Percentiles rank a stretch among this genome's conserved stretches.
Evolutionary conservation across 1,140 invertebrate species (phyloP).

Genomic region (Diabrotica undecimpunctata): DNA sequence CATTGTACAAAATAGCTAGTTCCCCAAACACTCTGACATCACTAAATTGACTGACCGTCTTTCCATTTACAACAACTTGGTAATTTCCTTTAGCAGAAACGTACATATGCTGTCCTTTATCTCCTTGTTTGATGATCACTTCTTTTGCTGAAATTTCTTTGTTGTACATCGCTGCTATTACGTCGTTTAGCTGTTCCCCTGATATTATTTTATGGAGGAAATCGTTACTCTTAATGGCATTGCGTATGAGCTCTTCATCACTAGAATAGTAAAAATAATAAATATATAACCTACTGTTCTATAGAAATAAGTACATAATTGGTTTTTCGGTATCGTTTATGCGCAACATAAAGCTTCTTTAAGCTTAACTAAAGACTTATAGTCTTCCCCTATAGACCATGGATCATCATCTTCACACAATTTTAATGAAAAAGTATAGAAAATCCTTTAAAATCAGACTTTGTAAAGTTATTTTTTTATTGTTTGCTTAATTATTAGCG

Average conservation of each 20-base stretch:
- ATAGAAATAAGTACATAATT: not conserved
- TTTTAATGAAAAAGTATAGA: no score
- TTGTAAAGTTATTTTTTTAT: no score
- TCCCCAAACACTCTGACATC: slow-evolving; percentile 37
- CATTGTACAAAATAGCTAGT: slow-evolving; percentile 37
- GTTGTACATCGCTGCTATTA: slow-evolving; percentile 36
- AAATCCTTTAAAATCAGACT: no score
- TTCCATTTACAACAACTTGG: slow-evolving; percentile 29
- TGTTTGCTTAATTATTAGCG: no score
- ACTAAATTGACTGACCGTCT: slow-evolving; percentile 29
- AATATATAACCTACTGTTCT: not conserved
- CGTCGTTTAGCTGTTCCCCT: slow-evolving; percentile 28
- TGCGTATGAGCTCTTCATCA: slow-evolving; percentile 34
- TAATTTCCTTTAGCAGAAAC: slow-evolving; percentile 32
- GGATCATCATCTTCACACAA: no score
- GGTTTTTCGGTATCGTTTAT: no score
- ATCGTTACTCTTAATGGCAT: slow-evolving; percentile 36
- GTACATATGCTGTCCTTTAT: slow-evolving; percentile 37
- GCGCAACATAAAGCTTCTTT: no score
- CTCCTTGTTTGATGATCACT: slow-evolving; percentile 35
- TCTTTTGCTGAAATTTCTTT: slow-evolving; percentile 27
- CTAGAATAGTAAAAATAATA: slow-evolving; percentile 25
- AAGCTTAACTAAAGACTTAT: no score
- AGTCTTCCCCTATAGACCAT: no score
- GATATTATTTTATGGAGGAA: slow-evolving; percentile 36